Percentiles rank a stretch among this genome's conserved stretches.
Evolutionary conservation across 2,888 invertebrate species (phyloP).

Genomic region (Baccha elongata): DNA sequence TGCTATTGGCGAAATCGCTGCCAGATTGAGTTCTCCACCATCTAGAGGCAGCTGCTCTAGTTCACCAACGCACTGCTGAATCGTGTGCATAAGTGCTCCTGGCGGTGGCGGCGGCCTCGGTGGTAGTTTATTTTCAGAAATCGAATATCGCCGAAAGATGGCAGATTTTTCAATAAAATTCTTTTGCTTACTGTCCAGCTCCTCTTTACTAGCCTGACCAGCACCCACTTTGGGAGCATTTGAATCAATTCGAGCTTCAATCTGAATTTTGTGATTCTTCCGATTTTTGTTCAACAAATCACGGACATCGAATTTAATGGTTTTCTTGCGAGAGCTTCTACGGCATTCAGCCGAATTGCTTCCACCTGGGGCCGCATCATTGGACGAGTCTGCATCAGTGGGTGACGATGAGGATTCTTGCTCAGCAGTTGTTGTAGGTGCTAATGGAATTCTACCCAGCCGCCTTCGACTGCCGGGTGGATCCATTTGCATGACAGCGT

Average conservation of each 20-base stretch:
- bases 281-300: constrained; percentile 80
- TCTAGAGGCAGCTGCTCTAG: constrained; percentile 54
- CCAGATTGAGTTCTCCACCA: constrained; percentile 33
- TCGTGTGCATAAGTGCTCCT: constrained; percentile 64
- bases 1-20: constrained; percentile 57
- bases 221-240: constrained; percentile 75
- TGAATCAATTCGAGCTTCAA: constrained; percentile 81
- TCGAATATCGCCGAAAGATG: constrained; percentile 77
- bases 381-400: constrained; percentile 37
- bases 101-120: constrained; percentile 74
- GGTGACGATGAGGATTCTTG: constrained; percentile 47
- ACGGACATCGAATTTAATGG: constrained; percentile 81
- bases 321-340: constrained; percentile 81
- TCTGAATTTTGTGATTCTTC: constrained; percentile 80
- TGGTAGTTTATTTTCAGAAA: constrained; percentile 75
- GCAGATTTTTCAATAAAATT: constrained; percentile 77
- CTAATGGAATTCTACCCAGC: constrained; percentile 5
- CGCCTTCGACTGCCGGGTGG: constrained; percentile 48
- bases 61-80: constrained; percentile 64
- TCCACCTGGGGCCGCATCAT: constrained; percentile 25
- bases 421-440: constrained; percentile 9
- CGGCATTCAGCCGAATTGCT: constrained; percentile 76
- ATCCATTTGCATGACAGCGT: constrained; percentile 59
- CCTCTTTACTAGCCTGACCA: constrained; percentile 50
- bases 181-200: constrained; percentile 76